phyloP scores from a whole-genome alignment of 2,888 invertebrate species.

The Seira ritae region DNA sequence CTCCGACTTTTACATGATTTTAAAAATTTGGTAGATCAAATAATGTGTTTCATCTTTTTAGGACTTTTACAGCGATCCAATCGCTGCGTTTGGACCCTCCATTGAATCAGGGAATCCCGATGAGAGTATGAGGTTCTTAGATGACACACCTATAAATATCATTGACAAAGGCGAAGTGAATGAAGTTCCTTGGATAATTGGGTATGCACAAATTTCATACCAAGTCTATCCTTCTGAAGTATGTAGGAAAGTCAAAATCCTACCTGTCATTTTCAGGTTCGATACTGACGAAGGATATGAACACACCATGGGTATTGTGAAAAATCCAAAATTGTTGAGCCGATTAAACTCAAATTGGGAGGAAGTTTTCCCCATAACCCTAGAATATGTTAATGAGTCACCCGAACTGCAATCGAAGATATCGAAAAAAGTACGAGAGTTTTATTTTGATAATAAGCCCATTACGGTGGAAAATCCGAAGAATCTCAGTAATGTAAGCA shows the following conservation, averaged over 20 bases:
- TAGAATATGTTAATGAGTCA: constrained; percentile 53
- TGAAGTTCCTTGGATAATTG: constrained; percentile 63
- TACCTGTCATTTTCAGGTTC: constrained; percentile 32
- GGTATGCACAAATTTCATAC: no score
- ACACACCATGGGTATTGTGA: constrained; percentile 44
- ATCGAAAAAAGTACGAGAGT: constrained; percentile 46
- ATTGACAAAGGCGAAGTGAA: constrained; percentile 51
- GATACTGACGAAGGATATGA: constrained; percentile 65
- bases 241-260: background rate
- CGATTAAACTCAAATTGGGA: constrained; percentile 56
- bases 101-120: constrained; percentile 56
- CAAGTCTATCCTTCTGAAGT: background rate
- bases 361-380: constrained; percentile 49
- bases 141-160: constrained; percentile 44
- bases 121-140: constrained; percentile 39
- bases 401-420: constrained; percentile 38
- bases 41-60: constrained; percentile 8
- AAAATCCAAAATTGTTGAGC: constrained; percentile 31
- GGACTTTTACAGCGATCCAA: constrained; percentile 64
- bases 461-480: constrained; percentile 40
- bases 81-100: constrained; percentile 62
- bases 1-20: background rate
- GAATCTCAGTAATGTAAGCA: constrained; percentile 60
- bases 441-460: constrained; percentile 52
- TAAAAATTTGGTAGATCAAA: background rate